Conservation (phyloP, 2,113 vertebrate species). For the Calcarius ornatus region DNA sequence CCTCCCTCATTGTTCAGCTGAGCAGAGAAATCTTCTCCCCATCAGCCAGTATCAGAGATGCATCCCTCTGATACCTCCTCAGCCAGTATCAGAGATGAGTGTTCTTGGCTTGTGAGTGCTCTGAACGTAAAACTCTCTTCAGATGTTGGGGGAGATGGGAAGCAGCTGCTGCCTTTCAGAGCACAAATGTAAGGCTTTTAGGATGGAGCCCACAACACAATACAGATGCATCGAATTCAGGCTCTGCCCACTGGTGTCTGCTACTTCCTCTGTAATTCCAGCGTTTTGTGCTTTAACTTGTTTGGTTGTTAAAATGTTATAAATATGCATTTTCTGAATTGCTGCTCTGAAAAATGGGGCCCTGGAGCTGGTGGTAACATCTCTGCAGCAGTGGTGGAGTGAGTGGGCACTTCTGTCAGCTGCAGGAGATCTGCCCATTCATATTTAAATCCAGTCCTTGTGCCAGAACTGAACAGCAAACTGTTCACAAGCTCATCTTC, state of each 20-base stretch:
- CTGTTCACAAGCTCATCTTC: neutral
- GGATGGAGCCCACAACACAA: slow-evolving; percentile 32
- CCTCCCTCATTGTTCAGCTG: neutral
- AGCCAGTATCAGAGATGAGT: neutral
- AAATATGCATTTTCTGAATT: slow-evolving; percentile 56
- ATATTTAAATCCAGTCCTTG: slow-evolving; percentile 37
- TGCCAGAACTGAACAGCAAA: neutral
- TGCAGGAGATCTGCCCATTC: slow-evolving; percentile 52
- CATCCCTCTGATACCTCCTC: neutral
- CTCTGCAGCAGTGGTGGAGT: neutral
- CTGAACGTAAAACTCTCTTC: neutral
- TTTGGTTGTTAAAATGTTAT: slow-evolving; percentile 14
- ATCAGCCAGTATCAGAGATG: neutral
- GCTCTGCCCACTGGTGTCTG: neutral
- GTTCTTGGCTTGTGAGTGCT: neutral
- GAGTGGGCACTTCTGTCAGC: slow-evolving; percentile 51
- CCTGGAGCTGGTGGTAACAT: slow-evolving; percentile 3
- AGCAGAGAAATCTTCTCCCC: neutral
- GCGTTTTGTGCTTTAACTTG: slow-evolving; percentile 25
- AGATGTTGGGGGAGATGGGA: neutral
- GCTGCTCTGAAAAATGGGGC: slow-evolving; percentile 1
- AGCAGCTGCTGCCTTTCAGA: slow-evolving; percentile 48
- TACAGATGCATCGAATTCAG: slow-evolving; percentile 34
- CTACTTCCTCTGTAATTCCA: slow-evolving; percentile 33
- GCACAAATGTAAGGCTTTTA: neutral